Evolutionary conservation across 2,888 invertebrate genomes (phyloP).

Genomic region (Tetragonisca angustula): DNA sequence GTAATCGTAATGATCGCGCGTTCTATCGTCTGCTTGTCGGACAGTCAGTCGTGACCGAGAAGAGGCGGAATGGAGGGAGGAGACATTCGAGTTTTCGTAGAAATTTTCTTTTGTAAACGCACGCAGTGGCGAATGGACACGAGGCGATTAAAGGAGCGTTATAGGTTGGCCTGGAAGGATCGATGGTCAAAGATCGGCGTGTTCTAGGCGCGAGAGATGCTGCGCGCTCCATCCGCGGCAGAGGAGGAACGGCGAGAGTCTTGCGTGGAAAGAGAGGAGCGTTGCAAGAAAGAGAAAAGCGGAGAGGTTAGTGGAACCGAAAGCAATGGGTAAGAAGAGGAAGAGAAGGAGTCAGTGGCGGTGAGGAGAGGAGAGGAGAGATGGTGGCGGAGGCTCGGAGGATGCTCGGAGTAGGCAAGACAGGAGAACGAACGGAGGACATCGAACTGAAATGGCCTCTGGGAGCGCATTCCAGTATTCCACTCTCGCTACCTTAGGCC

Average conservation of each 20-base stretch:
- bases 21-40: too few species aligned
- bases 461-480: constrained; percentile 83
- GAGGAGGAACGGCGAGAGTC: constrained; percentile 30
- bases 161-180: constrained; percentile 58
- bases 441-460: constrained; percentile 84
- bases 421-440: constrained; percentile 81
- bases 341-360: constrained; percentile 22
- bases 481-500: constrained; percentile 81
- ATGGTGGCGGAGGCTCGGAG: constrained; percentile 46
- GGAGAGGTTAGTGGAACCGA: constrained; percentile 6
- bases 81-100: too few species aligned
- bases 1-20: too few species aligned
- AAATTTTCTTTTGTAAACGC: background rate
- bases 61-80: too few species aligned
- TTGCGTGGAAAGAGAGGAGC: constrained; percentile 17
- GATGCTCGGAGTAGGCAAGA: constrained; percentile 72
- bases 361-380: constrained; percentile 47
- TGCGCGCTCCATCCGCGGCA: constrained; percentile 50
- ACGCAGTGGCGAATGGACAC: background rate
- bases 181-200: constrained; percentile 68
- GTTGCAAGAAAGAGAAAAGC: background rate
- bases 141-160: constrained; percentile 15
- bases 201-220: constrained; percentile 71
- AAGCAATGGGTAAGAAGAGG: constrained; percentile 6
- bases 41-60: too few species aligned